Percentiles rank a stretch among this genome's conserved stretches.
Conservation (phyloP, 2,113 vertebrate genomes). For the Cyprinodon variegatus region DNA sequence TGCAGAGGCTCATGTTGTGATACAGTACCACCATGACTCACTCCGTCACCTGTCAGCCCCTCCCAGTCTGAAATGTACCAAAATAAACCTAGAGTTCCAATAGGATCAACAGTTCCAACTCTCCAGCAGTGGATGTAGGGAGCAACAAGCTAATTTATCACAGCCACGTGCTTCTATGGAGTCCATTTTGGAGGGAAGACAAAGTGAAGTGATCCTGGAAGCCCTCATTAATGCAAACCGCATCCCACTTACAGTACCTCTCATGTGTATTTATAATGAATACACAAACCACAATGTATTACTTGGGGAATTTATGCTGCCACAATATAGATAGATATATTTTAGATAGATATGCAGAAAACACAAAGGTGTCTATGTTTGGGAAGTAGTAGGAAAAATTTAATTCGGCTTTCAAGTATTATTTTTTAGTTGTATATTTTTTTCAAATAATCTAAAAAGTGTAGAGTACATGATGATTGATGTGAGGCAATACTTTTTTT, state of each 20-base stretch:
- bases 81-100: constrained; percentile 67
- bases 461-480: too few relatives aligned
- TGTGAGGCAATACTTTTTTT: too few relatives aligned
- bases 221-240: background rate
- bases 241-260: background rate
- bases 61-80: constrained; percentile 52
- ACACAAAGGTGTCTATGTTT: background rate
- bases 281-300: background rate
- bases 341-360: background rate
- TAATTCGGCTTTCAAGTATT: too few relatives aligned
- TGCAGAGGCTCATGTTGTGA: constrained; percentile 32
- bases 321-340: background rate
- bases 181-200: constrained; percentile 15
- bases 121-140: constrained; percentile 14
- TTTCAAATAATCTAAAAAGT: too few relatives aligned
- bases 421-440: too few relatives aligned
- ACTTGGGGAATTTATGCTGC: background rate
- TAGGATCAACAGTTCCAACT: constrained; percentile 35
- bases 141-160: constrained; percentile 27
- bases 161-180: constrained; percentile 6
- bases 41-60: constrained; percentile 62
- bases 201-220: background rate
- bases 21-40: constrained; percentile 37
- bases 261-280: background rate
- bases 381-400: background rate